These are phyloP conservation scores for Patella pellucida DNA, from an alignment of 2,888 invertebrate species.

Conservation along the genomic window DNA sequence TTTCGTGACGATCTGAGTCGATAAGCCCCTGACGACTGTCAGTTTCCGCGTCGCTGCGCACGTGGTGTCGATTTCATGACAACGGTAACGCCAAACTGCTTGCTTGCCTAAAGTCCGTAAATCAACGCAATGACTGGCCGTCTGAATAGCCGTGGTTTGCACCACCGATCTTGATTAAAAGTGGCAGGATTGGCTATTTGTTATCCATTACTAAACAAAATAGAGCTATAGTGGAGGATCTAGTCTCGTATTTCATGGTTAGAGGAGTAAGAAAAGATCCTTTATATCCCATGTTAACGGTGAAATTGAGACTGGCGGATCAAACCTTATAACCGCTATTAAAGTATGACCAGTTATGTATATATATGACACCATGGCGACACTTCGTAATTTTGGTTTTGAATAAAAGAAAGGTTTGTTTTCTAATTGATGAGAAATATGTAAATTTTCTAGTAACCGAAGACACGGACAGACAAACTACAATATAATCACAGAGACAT, in stretches of 20 bases:
- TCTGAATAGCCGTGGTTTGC: slow-evolving; percentile 7
- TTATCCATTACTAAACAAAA: slow-evolving; percentile 12
- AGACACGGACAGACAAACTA: too few species aligned
- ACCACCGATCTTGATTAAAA: slow-evolving; percentile 11
- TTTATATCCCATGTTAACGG: slow-evolving; percentile 1
- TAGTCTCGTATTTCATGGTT: slow-evolving; percentile 9
- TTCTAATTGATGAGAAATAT: too few species aligned
- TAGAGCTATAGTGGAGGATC: slow-evolving; percentile 2
- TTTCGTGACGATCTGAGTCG: background rate
- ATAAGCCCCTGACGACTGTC: slow-evolving; percentile 11
- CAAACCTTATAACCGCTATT: background rate
- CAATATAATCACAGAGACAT: too few species aligned
- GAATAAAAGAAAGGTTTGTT: too few species aligned
- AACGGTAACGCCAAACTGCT: slow-evolving; percentile 6
- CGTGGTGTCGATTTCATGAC: slow-evolving; percentile 7
- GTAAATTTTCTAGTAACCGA: too few species aligned
- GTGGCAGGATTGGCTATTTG: slow-evolving; percentile 11
- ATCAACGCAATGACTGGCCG: background rate
- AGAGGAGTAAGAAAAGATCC: slow-evolving; percentile 3
- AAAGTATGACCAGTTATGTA: background rate
- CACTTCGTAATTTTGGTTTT: too few species aligned
- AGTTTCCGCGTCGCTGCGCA: slow-evolving; percentile 1
- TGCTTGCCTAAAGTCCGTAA: background rate
- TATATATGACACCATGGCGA: too few species aligned
- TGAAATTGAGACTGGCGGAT: slow-evolving; percentile 7